Evolutionary conservation across 2,888 invertebrate genomes (phyloP), one percentile per base, ranked within the genome.

Genomic region (Drosophila mimetica): DNA sequence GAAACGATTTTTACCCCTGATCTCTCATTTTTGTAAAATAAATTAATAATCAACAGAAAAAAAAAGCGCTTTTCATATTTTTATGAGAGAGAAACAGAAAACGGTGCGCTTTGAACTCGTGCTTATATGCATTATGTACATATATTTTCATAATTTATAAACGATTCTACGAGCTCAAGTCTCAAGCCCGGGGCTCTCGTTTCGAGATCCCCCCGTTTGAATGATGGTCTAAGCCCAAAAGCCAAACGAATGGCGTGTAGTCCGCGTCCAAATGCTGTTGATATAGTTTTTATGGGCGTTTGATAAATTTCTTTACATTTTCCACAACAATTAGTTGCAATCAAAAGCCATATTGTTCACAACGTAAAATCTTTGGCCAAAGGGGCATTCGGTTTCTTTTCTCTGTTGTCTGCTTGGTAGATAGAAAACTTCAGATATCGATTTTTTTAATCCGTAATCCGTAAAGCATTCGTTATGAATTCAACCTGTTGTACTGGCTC

Each of bases 81-180:
- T 66, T 82, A 58, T 54, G 66, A 36, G 51, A 67, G 32, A 47
- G 30, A 32, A 22, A 32, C 28, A 32, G 5, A 25, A 59, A 75
- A 80, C 88, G 82, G 88, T 86, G 65, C 80, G 77, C 82, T 82
- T 82, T 82, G 82, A 82, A 82, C 86, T 82, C 60, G 57, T 60
- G 84, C 60, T 55, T 53, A 71, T 77, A 69, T 81, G 71, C 87
- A 82, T 82, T 87, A 87, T 87, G 88, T 85, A 82, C 79, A 85
- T 85, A 87, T 86, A 82, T 87, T 87, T 82, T 82, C 86, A 82
- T 82, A 82, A 86, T 83, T 82, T 87, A 87, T 86, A 81, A 81
- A 79, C 81, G 86, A 85, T 81, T 78, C 76, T 82, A 79, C 76
- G 42, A 75, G 54, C 71, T 71, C 25, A 7, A 25, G n/a, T n/a